Base-by-base conservation (phyloP, 53 echinoderm and acorn worm species). In the Holothuria leucospilota region DNA sequence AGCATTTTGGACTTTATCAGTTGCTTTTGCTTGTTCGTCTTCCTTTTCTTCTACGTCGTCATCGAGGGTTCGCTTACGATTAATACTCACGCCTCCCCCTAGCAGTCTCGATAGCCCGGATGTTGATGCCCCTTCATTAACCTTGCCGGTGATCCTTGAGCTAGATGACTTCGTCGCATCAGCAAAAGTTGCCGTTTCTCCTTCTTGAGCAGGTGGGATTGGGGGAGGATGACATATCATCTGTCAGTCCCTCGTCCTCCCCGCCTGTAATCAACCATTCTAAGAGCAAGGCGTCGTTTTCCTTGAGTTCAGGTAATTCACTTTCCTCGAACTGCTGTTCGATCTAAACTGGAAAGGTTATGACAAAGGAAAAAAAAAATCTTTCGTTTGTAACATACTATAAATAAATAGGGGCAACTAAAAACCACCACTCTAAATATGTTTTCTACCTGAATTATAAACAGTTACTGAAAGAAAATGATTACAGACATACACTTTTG, bases 81-180 rank as follows among this genome's bases (percentile, higher is more conserved):
- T 29, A 13, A 8, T 29, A 8, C 67, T 29, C 27, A 8, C 29
- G 20, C 29, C 13, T 71, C 10, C 38, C 6, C n/a, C 18, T 39
- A 14, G 26, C 14, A 10, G 23, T 20, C 21, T n/a, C 46, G 8
- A 42, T 49, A 74, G 40, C 14, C 49, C 74, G 11, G 74, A 74
- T 24, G 74, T 74, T 6, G 51, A 74, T 49, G 74, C 51, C 21
- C 46, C 74, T 46, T 74, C 74, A 42, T 42, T 42, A 42, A 42
- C 42, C 42, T 42, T 42, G 42, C 42, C 42, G 5, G 42, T 42
- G 42, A 42, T 42, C 42, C 42, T 42, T 42, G 42, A 42, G 9
- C 42, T 42, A 5, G 42, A 42, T 6, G 42, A 42, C 42, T 42
- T 42, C n/a, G n/a, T n/a, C n/a, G n/a, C 42, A 42, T 42, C 9